phyloP scores from a whole-genome alignment of 1,140 invertebrate species.

The Coenobita brevimanus region DNA sequence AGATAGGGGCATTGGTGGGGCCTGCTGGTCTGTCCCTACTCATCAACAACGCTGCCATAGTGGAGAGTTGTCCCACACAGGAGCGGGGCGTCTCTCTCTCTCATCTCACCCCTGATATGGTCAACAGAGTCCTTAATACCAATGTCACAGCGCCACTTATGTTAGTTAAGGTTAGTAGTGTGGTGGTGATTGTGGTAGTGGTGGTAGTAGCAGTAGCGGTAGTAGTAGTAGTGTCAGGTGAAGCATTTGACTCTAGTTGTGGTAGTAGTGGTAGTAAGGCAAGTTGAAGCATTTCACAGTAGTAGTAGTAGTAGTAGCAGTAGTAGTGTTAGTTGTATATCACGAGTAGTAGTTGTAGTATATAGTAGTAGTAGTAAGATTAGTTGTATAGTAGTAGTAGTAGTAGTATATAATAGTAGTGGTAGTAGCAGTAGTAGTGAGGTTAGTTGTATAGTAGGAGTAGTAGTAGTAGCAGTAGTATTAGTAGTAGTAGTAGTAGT shows the following conservation, averaged over 20 bases:
- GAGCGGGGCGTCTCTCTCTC: conserved; percentile 13
- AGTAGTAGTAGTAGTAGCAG: too few species aligned
- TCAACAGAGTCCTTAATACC: conserved; percentile 46
- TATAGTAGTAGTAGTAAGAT: neutral
- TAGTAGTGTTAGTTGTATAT: too few species aligned
- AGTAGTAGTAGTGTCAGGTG: neutral
- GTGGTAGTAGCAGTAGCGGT: neutral
- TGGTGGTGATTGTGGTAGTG: too few species aligned
- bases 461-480: too few species aligned
- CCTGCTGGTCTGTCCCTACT: conserved; percentile 70
- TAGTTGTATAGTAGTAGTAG: neutral
- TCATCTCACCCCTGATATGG: conserved; percentile 4
- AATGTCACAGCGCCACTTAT: conserved; percentile 72
- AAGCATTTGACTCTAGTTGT: neutral
- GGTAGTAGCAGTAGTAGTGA: too few species aligned
- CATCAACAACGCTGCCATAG: conserved; percentile 73
- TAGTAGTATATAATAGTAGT: too few species aligned
- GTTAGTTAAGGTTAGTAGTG: conserved; percentile 70
- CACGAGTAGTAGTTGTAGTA: too few species aligned
- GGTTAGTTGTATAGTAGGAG: too few species aligned
- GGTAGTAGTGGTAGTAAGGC: too few species aligned
- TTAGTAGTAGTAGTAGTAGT: too few species aligned
- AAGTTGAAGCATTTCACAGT: too few species aligned
- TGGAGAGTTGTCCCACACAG: conserved; percentile 25
- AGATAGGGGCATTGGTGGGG: conserved; percentile 24